Evolutionary conservation across 2,888 invertebrate species (phyloP).

Genomic region (Laothoe populi): DNA sequence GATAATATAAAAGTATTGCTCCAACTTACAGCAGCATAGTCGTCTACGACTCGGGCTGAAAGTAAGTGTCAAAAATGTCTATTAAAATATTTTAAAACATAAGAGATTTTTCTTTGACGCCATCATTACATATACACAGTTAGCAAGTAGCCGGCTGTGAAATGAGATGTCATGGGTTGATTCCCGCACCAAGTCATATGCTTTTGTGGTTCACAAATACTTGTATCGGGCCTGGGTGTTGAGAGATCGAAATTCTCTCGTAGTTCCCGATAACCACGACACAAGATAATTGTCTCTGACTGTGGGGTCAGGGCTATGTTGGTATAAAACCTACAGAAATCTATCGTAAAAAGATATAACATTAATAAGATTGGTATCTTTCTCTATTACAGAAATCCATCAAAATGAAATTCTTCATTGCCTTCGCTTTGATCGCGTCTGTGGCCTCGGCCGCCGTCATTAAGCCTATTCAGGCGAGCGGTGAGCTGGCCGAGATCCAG

Average conservation of each 20-base stretch:
- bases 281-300: too few species aligned
- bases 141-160: too few species aligned
- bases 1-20: conserved; percentile 3
- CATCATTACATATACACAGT: too few species aligned
- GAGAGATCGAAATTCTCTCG: too few species aligned
- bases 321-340: too few species aligned
- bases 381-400: conserved; percentile 41
- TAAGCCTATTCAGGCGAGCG: conserved; percentile 39
- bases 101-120: not conserved
- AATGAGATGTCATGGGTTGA: too few species aligned
- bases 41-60: conserved; percentile 28
- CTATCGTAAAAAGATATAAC: not conserved
- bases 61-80: not conserved
- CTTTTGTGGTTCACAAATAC: too few species aligned
- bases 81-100: not conserved
- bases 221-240: too few species aligned
- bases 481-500: conserved; percentile 46
- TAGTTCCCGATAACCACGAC: too few species aligned
- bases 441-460: conserved; percentile 57
- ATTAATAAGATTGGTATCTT: not conserved
- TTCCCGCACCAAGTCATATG: too few species aligned
- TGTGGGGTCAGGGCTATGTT: too few species aligned
- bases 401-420: conserved; percentile 67
- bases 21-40: conserved; percentile 28
- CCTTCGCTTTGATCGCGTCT: conserved; percentile 60